phyloP scores from a whole-genome alignment of 2,888 invertebrate species.

The Ypsolopha scabrella region DNA sequence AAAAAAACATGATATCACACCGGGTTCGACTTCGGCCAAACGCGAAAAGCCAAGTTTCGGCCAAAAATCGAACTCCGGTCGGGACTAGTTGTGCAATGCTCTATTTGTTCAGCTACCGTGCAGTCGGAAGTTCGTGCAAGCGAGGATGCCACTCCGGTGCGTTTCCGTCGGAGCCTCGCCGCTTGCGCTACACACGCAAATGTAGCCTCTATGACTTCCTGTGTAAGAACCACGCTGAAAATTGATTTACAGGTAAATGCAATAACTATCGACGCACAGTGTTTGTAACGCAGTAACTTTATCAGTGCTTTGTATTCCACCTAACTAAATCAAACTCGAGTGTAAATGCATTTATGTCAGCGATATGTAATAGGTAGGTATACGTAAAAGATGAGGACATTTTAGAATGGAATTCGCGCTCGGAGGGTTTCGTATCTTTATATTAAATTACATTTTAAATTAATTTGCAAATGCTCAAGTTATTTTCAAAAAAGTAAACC shows the following conservation, averaged over 20 bases:
- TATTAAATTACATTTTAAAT: too few species aligned
- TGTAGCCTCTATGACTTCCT: neutral
- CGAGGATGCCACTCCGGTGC: conserved; percentile 42
- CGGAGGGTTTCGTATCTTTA: too few species aligned
- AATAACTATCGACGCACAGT: conserved; percentile 3
- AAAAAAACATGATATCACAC: too few species aligned
- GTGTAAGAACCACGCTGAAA: neutral
- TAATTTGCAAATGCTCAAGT: too few species aligned
- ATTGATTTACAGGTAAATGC: neutral
- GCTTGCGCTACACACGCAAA: neutral
- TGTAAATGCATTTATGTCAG: too few species aligned
- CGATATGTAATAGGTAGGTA: too few species aligned
- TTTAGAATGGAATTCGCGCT: too few species aligned
- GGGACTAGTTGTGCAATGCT: conserved; percentile 25
- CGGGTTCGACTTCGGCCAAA: too few species aligned
- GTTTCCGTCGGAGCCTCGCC: conserved; percentile 29
- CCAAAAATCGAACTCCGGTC: neutral
- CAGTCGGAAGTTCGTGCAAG: conserved; percentile 52
- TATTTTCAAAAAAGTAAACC: too few species aligned
- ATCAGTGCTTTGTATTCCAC: neutral
- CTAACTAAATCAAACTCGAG: too few species aligned
- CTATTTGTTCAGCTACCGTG: conserved; percentile 49
- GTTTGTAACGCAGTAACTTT: neutral
- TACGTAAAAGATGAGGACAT: too few species aligned
- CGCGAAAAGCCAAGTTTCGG: too few species aligned